A percentile compares a stretch with the other conserved stretches of the same genome.
Conservation (phyloP, 2,888 invertebrate genomes). For the Lepas anatifera region DNA sequence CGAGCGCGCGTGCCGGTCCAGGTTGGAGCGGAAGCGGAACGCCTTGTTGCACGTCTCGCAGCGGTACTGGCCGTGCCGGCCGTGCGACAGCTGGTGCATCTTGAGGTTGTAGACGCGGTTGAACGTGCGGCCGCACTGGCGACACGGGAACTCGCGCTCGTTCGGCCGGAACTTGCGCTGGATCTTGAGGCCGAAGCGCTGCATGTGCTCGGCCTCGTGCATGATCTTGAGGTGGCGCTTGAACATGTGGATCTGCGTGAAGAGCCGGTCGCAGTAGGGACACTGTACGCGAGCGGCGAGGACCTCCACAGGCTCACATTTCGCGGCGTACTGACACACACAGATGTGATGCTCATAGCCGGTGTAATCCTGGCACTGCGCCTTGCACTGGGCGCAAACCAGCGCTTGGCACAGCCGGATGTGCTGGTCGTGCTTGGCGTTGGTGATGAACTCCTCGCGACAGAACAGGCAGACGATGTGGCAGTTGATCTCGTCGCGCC, state of each 20-base stretch:
- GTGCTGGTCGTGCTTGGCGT: conserved; percentile 11
- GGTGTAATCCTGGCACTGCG: background rate
- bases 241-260: conserved; percentile 3
- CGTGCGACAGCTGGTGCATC: conserved; percentile 11
- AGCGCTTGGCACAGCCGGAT: background rate
- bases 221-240: background rate
- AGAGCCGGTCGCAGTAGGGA: conserved; percentile 10
- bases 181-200: conserved; percentile 4
- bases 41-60: conserved; percentile 12
- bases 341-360: background rate
- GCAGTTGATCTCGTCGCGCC: conserved; percentile 11
- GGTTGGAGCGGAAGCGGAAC: conserved; percentile 9
- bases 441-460: conserved; percentile 10
- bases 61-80: conserved; percentile 10
- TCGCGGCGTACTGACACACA: background rate
- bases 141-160: background rate
- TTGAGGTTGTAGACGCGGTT: conserved; percentile 5
- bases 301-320: conserved; percentile 6
- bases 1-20: conserved; percentile 8
- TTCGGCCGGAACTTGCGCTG: conserved; percentile 11
- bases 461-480: conserved; percentile 10
- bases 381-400: background rate
- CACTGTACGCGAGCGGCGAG: conserved; percentile 9
- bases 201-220: conserved; percentile 7
- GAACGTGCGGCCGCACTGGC: conserved; percentile 5